A percentile compares a stretch with the other conserved stretches of the same genome.
phyloP scores from a whole-genome alignment of 2,888 invertebrate genomes.

The Ormyrus rosae region DNA sequence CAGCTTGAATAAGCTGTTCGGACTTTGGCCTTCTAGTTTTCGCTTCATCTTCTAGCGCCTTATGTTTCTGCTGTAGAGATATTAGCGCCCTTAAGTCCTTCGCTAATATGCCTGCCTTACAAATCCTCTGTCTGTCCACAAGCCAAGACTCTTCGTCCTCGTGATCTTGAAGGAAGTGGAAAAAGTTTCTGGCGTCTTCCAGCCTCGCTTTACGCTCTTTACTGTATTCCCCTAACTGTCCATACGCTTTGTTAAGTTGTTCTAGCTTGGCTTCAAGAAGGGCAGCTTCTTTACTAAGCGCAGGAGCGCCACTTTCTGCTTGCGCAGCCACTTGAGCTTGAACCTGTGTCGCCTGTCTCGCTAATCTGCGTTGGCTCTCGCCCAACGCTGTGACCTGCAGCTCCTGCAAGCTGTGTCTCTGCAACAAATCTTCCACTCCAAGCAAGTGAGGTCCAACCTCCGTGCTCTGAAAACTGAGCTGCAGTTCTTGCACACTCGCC shows the following conservation, averaged over 20 bases:
- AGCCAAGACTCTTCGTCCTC: constrained; percentile 99
- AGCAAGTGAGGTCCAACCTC: constrained; percentile 96
- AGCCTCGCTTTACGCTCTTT: constrained; percentile 88
- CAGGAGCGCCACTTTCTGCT: constrained; percentile 64
- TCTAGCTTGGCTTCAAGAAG: constrained; percentile 84
- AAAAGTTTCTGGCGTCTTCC: constrained; percentile 95
- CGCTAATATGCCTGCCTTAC: constrained; percentile 93
- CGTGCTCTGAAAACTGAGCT: constrained; percentile 86
- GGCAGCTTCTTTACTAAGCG: constrained; percentile 72
- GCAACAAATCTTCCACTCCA: constrained; percentile 95
- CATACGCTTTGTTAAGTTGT: constrained; percentile 86
- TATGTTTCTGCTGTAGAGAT: constrained; percentile 94
- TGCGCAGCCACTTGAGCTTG: constrained; percentile 80
- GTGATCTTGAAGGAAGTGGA: constrained; percentile 96
- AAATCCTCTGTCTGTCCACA: constrained; percentile 94
- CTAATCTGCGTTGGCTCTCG: constrained; percentile 88
- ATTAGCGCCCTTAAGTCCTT: constrained; percentile 94
- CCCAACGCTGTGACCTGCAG: constrained; percentile 89
- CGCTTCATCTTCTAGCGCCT: constrained; percentile 92
- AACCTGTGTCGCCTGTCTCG: constrained; percentile 79
- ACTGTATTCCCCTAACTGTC: constrained; percentile 84
- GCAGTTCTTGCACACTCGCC: constrained; percentile 89
- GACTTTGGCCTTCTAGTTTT: constrained; percentile 85
- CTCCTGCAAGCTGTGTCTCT: constrained; percentile 95
- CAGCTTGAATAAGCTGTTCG: constrained; percentile 83